Evolutionary conservation across 2,797 vertebrate species (phyloP), one percentile per base, ranked within the genome.

Genomic region (Tokudaia muenninki): DNA sequence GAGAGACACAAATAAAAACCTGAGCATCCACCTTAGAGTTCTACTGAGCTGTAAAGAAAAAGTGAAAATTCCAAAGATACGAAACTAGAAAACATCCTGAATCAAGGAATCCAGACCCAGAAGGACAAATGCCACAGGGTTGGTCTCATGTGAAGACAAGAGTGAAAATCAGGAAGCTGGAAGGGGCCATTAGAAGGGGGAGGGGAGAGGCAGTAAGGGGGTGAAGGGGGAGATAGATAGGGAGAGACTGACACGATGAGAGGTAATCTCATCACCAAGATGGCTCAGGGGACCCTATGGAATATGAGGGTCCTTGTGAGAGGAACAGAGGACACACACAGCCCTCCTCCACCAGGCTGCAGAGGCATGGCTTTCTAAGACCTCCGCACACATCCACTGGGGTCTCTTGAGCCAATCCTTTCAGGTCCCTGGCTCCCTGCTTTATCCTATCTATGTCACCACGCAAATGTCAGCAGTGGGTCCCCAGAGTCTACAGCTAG

Each of bases 121-220:
- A 41, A 74, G 41, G 50, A 57, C 50, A 41, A 74, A 88, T 0
- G 10, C 9, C 50, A 57, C 86, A 37, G 2, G n/a, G 26, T 41
- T 17, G 29, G 50, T 29, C 50, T 74, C n/a, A 19, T 4, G 29
- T 0, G 50, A 5, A 74, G 16, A n/a, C 24, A 31, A 29, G n/a
- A 19, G 34, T 13, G 50, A n/a, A 87, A 14, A 37, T 19, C n/a
- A 41, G 67, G 50, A 29, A 37, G 52, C n/a, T 29, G 24, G 50
- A n/a, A 11, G n/a, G 19, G 67, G 24, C 14, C 50, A 17, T 37
- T 16, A 57, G 65, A 26, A 34, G 13, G 7, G 11, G 63, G 11
- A 37, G 21, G 9, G 17, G 31, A 4, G n/a, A 24, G 2, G 0
- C 21, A 10, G 0, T 47, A 17, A 21, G 3, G 44, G 31, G 7